Evolutionary conservation across 2,797 vertebrate genomes (phyloP).

Genomic region (Sylvilagus floridanus): DNA sequence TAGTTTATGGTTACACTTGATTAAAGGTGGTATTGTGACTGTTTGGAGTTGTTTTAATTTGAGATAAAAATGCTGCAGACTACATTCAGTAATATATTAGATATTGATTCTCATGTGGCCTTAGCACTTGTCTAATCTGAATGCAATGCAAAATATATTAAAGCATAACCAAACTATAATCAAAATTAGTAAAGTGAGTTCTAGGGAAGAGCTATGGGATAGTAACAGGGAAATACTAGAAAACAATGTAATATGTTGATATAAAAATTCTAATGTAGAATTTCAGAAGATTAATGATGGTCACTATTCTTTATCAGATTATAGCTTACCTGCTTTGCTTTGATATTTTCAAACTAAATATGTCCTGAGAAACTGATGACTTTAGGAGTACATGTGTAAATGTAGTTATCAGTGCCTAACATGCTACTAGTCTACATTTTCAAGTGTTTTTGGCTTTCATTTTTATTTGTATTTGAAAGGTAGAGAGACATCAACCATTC

Average conservation of each 20-base stretch:
- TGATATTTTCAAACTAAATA: slow-evolving; percentile 53
- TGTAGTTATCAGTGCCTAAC: background rate
- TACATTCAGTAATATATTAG: slow-evolving; percentile 68
- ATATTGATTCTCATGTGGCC: slow-evolving; percentile 71
- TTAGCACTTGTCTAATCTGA: slow-evolving; percentile 42
- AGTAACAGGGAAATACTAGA: background rate
- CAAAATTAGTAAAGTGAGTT: slow-evolving; percentile 59
- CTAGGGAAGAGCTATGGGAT: background rate
- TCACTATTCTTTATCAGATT: slow-evolving; percentile 1
- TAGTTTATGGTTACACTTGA: slow-evolving; percentile 85
- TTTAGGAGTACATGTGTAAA: background rate
- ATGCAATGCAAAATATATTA: slow-evolving; percentile 63
- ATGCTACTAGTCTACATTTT: background rate
- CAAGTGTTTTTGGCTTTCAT: too few species aligned
- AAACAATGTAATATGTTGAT: slow-evolving; percentile 47
- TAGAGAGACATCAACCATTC: too few species aligned
- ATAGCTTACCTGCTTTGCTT: background rate
- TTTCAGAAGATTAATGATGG: slow-evolving; percentile 57
- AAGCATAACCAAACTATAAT: slow-evolving; percentile 14
- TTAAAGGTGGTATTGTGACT: slow-evolving; percentile 80
- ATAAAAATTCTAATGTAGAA: slow-evolving; percentile 45
- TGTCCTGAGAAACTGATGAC: background rate
- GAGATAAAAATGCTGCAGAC: slow-evolving; percentile 73
- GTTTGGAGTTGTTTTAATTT: slow-evolving; percentile 81
- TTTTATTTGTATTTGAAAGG: too few species aligned